Conservation (phyloP, 1,140 invertebrate genomes). For the Zaprionus ghesquierei region DNA sequence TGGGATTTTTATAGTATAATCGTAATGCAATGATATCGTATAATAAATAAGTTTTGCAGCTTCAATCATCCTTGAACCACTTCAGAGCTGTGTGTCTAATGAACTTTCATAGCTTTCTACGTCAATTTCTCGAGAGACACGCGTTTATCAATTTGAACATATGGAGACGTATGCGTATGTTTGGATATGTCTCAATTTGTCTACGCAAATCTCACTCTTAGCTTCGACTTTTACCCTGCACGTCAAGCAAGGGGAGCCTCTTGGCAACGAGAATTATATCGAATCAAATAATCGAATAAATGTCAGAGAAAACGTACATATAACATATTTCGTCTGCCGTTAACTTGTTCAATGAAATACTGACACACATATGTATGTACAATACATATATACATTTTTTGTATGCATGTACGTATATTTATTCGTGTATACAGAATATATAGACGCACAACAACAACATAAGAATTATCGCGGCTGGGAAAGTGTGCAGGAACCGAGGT, state of each 20-base stretch:
- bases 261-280: conserved; percentile 24
- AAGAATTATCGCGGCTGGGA: neutral
- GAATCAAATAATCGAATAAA: conserved; percentile 34
- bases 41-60: too few relatives aligned
- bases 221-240: neutral
- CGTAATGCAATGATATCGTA: neutral
- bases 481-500: neutral
- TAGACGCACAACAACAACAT: conserved; percentile 4
- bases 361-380: too few relatives aligned
- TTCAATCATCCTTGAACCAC: neutral
- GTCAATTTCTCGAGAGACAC: neutral
- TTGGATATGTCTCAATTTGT: neutral
- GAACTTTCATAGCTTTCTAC: neutral
- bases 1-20: neutral
- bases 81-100: neutral
- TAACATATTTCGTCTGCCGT: conserved; percentile 23
- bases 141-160: neutral
- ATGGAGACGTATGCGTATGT: neutral
- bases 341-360: conserved; percentile 44
- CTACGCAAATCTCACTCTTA: conserved; percentile 1
- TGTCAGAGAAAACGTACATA: conserved; percentile 17
- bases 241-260: neutral
- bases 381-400: conserved; percentile 13
- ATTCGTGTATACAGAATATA: neutral
- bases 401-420: neutral